Evolutionary conservation across 2,113 vertebrate genomes (phyloP).

Genomic region (Poeciliopsis turrubarensis): DNA sequence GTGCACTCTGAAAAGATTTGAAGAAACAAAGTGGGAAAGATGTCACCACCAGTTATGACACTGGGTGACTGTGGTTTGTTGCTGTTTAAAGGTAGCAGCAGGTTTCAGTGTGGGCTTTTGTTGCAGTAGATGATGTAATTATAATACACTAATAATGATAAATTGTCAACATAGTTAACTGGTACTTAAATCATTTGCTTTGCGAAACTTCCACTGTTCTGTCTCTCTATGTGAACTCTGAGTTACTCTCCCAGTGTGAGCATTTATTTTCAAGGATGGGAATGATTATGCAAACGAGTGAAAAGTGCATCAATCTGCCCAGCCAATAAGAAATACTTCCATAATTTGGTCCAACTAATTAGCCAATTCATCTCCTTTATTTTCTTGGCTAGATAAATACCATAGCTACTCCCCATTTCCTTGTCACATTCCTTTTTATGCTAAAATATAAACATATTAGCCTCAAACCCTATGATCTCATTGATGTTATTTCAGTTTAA

Average conservation of each 20-base stretch:
- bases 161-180: conserved; percentile 17
- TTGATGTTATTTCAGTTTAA: too few relatives aligned
- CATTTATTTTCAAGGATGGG: conserved; percentile 68
- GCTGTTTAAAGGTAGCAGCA: conserved; percentile 41
- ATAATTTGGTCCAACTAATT: conserved; percentile 59
- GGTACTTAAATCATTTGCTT: conserved; percentile 38
- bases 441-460: background rate
- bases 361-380: conserved; percentile 29
- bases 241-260: conserved; percentile 66
- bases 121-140: conserved; percentile 29
- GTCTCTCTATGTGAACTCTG: conserved; percentile 55
- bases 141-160: conserved; percentile 25
- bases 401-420: background rate
- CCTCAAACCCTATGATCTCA: background rate
- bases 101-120: conserved; percentile 24
- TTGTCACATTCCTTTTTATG: background rate
- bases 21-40: conserved; percentile 56
- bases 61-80: conserved; percentile 32
- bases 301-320: conserved; percentile 62
- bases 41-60: conserved; percentile 38
- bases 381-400: conserved; percentile 1
- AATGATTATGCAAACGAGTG: conserved; percentile 69
- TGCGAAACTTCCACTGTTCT: conserved; percentile 30
- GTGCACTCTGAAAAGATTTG: conserved; percentile 56
- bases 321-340: conserved; percentile 52